Evolutionary conservation across 2,797 vertebrate species (phyloP).

Genomic region (Xenentodon cancila): DNA sequence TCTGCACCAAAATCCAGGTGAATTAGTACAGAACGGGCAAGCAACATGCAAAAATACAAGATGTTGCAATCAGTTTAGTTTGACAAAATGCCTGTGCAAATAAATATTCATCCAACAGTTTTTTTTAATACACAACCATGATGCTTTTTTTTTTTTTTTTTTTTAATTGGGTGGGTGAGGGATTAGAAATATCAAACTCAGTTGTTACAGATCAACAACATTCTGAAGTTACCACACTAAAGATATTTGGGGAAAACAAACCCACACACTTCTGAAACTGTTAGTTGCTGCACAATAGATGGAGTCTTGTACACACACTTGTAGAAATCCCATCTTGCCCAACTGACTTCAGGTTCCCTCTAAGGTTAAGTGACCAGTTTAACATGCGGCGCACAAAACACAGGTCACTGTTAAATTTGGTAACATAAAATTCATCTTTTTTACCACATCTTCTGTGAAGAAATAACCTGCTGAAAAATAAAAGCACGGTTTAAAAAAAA

Average conservation of each 20-base stretch:
- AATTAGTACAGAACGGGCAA: not conserved
- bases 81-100: not conserved
- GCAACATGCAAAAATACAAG: conserved; percentile 41
- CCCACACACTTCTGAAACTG: conserved; percentile 55
- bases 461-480: conserved; percentile 62
- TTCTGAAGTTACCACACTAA: conserved; percentile 26
- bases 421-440: conserved; percentile 24
- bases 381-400: conserved; percentile 51
- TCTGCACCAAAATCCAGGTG: not conserved
- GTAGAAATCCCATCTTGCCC: conserved; percentile 64
- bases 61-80: conserved; percentile 26
- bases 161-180: not conserved
- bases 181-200: conserved; percentile 27
- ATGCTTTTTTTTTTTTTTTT: not conserved
- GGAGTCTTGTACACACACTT: conserved; percentile 33
- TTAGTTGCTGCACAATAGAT: conserved; percentile 62
- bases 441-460: conserved; percentile 63
- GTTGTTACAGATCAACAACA: conserved; percentile 37
- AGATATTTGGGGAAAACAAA: not conserved
- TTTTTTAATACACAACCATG: not conserved
- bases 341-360: conserved; percentile 60
- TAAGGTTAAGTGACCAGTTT: conserved; percentile 32
- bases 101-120: too few species aligned
- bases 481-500: conserved; percentile 20
- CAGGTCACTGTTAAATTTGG: conserved; percentile 15